These are phyloP conservation scores for Apamea crenata DNA, from an alignment of 2,888 invertebrate genomes.

Conservation along the genomic window DNA sequence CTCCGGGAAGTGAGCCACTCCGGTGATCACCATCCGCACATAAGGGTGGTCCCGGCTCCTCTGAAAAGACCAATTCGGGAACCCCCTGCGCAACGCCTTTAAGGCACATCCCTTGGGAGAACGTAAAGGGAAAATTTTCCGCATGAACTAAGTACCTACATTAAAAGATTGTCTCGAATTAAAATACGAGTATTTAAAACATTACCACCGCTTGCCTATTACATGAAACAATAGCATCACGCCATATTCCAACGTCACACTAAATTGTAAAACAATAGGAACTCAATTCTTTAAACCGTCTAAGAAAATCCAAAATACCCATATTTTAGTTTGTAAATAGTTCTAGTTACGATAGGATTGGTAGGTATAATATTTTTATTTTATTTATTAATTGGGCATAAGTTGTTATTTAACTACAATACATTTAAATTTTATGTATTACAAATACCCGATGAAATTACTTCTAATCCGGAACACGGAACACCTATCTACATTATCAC, in stretches of 20 bases:
- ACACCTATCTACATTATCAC: conserved; percentile 11
- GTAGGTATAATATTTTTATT: neutral
- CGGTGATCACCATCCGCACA: no score
- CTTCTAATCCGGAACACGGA: conserved; percentile 25
- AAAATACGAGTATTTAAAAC: neutral
- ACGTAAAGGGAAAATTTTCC: no score
- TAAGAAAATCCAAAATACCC: neutral
- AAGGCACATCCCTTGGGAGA: no score
- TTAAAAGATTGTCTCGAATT: neutral
- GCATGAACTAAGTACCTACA: neutral
- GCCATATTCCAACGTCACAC: conserved; percentile 6
- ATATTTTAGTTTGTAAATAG: neutral
- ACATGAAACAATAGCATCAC: conserved; percentile 41
- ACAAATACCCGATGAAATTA: conserved; percentile 1
- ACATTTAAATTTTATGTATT: no score
- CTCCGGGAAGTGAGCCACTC: no score
- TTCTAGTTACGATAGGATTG: neutral
- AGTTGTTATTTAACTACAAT: no score
- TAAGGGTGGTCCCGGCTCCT: no score
- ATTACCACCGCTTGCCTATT: neutral
- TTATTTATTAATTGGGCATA: neutral
- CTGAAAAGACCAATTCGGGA: no score
- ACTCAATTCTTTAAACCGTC: neutral
- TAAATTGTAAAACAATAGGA: conserved; percentile 30
- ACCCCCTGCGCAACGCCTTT: no score